Evolutionary conservation across 2,113 vertebrate species (phyloP), one percentile per base, ranked within the genome.

Genomic region (Lipophrys pholis): DNA sequence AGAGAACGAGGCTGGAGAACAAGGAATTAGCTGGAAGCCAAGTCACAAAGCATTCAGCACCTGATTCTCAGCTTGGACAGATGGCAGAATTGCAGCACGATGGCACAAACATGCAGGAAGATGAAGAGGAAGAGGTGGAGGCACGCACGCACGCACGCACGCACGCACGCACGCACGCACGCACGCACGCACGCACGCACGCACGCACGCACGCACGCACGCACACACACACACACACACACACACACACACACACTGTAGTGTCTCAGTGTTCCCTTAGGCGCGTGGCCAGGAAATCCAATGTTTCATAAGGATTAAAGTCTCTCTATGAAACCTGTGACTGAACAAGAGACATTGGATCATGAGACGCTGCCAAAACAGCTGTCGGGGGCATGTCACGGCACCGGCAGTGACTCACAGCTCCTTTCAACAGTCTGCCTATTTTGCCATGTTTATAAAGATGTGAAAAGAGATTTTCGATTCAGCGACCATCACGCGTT

Each of bases 61-160:
- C 90, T 89, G 86, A 87, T 87, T 84, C 80, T 71, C 74, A 61
- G 76, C 72, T 49, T 57, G 83, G 87, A 89, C 91, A 92, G 91
- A 92, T 90, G 91, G 91, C 69, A 15, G 82, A 71, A 69, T 79
- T 59, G 83, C 76, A 69, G 74, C 65, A 78, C 43, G 55, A 73
- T 87, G 86, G 84, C 84, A 84, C 73, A 69, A 80, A 79, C 73
- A 87, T 73, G 69, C 76, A 77, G 21, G n/a, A 77, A 82, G 64
- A 72, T 0, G 0, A 60, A 71, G 58, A 70, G 72, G 41, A 53
- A 69, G 68, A 76, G 77, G 65, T 58, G 82, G 65, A 76, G 60
- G 77, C 69, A 50, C 46, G 39, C 54, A 72, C 9, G 14, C 51
- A 67, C 42, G 30, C 62, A 45, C 16, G 39, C 21, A 30, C 21